phyloP scores from a whole-genome alignment of 2,113 vertebrate genomes.

The Coryphaenoides rupestris region DNA sequence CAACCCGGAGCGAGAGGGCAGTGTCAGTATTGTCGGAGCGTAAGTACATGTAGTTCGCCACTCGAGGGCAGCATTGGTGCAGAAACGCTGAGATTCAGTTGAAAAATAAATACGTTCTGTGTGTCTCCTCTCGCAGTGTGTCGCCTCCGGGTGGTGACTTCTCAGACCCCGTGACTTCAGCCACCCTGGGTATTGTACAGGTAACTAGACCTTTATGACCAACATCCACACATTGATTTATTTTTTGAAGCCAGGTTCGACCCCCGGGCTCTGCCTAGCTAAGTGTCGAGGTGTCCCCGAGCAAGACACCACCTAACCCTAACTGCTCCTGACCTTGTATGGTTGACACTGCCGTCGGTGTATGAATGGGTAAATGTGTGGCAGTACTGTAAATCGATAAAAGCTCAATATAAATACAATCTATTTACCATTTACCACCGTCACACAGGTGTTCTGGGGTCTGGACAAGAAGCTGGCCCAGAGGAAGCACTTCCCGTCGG shows the following conservation, averaged over 20 bases:
- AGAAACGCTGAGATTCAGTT: not conserved
- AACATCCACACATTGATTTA: too few species aligned
- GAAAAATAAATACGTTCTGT: not conserved
- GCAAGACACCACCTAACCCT: too few species aligned
- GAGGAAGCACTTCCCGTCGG: conserved; percentile 96
- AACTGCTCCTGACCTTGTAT: too few species aligned
- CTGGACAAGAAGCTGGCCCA: conserved; percentile 98
- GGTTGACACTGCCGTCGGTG: too few species aligned
- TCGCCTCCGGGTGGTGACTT: conserved; percentile 98
- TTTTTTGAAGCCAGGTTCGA: too few species aligned
- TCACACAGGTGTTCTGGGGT: conserved; percentile 99
- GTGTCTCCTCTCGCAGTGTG: conserved; percentile 75
- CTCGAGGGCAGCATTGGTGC: conserved; percentile 35
- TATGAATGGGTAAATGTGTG: too few species aligned
- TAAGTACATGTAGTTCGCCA: conserved; percentile 70
- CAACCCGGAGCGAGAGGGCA: conserved; percentile 96
- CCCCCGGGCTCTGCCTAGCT: too few species aligned
- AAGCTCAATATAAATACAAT: too few species aligned
- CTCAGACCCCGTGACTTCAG: conserved; percentile 97
- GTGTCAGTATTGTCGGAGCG: conserved; percentile 97
- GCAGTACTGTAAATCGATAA: too few species aligned
- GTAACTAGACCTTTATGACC: conserved; percentile 35
- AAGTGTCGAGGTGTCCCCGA: too few species aligned
- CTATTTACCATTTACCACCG: too few species aligned
- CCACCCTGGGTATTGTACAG: conserved; percentile 95